Evolutionary conservation across 2,888 invertebrate genomes (phyloP).

Genomic region (Celastrina argiolus): DNA sequence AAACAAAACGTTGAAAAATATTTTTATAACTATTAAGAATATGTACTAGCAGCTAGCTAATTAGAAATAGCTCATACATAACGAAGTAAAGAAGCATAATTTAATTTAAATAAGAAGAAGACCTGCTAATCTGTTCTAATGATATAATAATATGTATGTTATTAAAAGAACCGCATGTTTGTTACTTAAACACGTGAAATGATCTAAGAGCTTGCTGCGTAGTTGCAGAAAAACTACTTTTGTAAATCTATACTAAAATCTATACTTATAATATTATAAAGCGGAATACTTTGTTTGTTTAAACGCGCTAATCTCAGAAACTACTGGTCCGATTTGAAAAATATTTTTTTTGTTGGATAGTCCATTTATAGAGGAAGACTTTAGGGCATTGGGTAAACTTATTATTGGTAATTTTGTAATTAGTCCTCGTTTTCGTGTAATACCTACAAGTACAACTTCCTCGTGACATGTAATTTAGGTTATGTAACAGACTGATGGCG

Average conservation of each 20-base stretch:
- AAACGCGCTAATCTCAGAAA: no score
- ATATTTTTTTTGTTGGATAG: no score
- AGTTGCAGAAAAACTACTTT: no score
- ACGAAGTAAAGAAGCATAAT: background rate
- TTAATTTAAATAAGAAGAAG: background rate
- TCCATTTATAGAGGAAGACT: no score
- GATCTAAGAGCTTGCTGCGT: no score
- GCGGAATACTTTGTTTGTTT: no score
- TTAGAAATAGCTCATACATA: background rate
- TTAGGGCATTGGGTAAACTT: background rate
- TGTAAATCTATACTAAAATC: no score
- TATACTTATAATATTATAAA: no score
- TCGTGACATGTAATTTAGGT: slow-evolving; percentile 2
- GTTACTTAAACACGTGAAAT: no score
- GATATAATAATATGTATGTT: background rate
- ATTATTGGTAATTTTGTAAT: background rate
- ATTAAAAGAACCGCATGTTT: background rate
- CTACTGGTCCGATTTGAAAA: no score
- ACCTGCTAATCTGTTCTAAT: background rate
- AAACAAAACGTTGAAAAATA: background rate
- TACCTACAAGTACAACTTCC: background rate
- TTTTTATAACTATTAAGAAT: background rate
- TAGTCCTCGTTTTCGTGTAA: background rate
- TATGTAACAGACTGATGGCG: slow-evolving; percentile 4
- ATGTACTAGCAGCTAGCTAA: background rate